Base-by-base conservation (phyloP, 1,140 invertebrate genomes). In the Aphelenchoides avenae region DNA sequence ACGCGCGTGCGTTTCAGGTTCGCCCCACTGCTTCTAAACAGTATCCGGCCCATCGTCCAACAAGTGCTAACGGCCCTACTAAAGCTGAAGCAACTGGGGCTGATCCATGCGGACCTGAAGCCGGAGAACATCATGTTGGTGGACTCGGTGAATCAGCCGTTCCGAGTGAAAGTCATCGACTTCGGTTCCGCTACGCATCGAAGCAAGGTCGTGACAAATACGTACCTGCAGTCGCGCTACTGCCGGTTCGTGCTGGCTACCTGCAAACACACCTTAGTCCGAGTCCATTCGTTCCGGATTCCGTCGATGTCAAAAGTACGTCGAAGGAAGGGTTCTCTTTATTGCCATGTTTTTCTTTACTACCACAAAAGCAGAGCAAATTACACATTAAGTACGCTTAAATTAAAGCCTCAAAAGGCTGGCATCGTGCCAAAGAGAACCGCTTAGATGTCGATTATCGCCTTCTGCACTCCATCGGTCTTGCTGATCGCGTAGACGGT, bases 121-220 rank as follows among this genome's bases (percentile, higher is more conserved):
- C 95, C 95, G 7, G 95, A 99, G 81, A 99, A 99, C 79, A 99
- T 99, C 71, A 98, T 99, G 94, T 80, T 99, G 70, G 91, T 97
- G 48, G 93, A 99, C 81, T 94, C 94, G 29, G 85, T 87, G 27
- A 85, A 92, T 58, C 92, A 97, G 77, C 94, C 94, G 0, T 98
- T 95, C 79, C 83, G 91, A 34, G 71, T 84, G 15, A 79, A 79
- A 95, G 84, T 99, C 5, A 99, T 99, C 70, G 95, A 99, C 82
- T 99, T 99, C 83, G 95, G 95, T 60, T 96, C 91, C 68, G 95
- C 95, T 20, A 93, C 90, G 34, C 93, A 98, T 80, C 91, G 96
- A 43, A 94, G 90, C 73, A 99, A 99, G 83, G 93, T 93, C 26
- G 91, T 98, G 33, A 97, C 92, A 80, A 97, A 96, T 76, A 99